These are phyloP conservation scores for Amphimedon queenslandica DNA, from an alignment of 37 sponge, comb jelly and placozoan genomes.

Conservation along the genomic window DNA sequence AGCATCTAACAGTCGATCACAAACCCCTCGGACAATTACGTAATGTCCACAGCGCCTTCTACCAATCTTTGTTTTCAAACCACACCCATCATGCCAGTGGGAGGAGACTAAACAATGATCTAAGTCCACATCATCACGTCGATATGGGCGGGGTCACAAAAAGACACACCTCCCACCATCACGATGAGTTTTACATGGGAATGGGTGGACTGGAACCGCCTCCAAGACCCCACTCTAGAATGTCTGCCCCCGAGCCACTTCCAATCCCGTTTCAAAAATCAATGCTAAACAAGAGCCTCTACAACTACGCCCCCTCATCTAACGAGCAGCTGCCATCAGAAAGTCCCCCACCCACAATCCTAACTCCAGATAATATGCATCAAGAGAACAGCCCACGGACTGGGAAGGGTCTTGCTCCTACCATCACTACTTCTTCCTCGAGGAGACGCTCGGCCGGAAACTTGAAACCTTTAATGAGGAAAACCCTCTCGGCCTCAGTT, in stretches of 20 bases:
- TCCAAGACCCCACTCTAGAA: slow-evolving; percentile 28
- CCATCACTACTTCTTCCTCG: neutral
- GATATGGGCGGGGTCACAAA: neutral
- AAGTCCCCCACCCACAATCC: neutral
- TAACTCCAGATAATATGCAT: too few species aligned
- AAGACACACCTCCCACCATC: neutral
- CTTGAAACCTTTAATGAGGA: neutral
- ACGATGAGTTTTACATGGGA: neutral
- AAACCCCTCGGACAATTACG: slow-evolving; percentile 3
- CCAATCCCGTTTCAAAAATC: slow-evolving; percentile 54
- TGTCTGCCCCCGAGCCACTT: slow-evolving; percentile 69
- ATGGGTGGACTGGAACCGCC: slow-evolving; percentile 8
- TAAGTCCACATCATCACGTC: slow-evolving; percentile 20
- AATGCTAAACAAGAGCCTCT: slow-evolving; percentile 7
- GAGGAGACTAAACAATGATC: slow-evolving; percentile 25
- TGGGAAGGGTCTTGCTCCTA: neutral
- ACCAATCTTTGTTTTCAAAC: slow-evolving; percentile 11
- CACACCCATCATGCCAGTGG: slow-evolving; percentile 8
- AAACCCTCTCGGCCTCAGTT: slow-evolving; percentile 8
- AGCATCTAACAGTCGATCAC: slow-evolving; percentile 1
- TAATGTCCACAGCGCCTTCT: slow-evolving; percentile 6
- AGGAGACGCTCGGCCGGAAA: neutral
- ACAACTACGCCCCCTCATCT: neutral
- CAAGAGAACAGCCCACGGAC: neutral
- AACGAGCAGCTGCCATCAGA: neutral